Evolutionary conservation across 2,113 vertebrate species (phyloP).

Genomic region (Erpornis zantholeuca): DNA sequence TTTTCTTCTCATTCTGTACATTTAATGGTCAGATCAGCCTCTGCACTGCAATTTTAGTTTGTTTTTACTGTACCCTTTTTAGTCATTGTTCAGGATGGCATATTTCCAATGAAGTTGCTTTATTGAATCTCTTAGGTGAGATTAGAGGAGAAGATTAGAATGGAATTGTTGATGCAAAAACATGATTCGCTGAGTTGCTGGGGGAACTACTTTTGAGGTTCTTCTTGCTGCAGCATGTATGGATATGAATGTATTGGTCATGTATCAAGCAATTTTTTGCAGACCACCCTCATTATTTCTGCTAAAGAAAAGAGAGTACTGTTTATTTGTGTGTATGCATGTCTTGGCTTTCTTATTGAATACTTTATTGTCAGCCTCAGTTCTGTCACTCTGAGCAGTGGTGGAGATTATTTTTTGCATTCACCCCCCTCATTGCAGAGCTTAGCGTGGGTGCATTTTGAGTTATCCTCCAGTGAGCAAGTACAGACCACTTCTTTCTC

Average conservation of each 20-base stretch:
- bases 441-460: neutral
- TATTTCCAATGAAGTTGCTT: neutral
- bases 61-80: neutral
- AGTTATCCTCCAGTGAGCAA: neutral
- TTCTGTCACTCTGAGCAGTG: neutral
- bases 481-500: neutral
- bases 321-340: neutral
- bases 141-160: neutral
- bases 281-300: neutral
- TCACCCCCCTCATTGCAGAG: neutral
- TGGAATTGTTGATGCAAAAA: neutral
- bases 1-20: neutral
- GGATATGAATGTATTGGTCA: neutral
- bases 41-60: neutral
- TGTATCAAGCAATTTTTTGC: neutral
- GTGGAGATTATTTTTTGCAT: neutral
- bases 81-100: neutral
- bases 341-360: neutral
- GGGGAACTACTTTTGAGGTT: neutral
- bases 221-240: neutral
- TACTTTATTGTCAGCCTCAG: neutral
- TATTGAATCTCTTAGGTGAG: neutral
- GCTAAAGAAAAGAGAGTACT: neutral
- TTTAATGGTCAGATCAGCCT: neutral
- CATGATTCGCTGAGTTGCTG: neutral